A percentile compares a stretch with the other conserved stretches of the same genome.
Conservation (phyloP, 2,888 invertebrate species). For the Lasioglossum morio region DNA sequence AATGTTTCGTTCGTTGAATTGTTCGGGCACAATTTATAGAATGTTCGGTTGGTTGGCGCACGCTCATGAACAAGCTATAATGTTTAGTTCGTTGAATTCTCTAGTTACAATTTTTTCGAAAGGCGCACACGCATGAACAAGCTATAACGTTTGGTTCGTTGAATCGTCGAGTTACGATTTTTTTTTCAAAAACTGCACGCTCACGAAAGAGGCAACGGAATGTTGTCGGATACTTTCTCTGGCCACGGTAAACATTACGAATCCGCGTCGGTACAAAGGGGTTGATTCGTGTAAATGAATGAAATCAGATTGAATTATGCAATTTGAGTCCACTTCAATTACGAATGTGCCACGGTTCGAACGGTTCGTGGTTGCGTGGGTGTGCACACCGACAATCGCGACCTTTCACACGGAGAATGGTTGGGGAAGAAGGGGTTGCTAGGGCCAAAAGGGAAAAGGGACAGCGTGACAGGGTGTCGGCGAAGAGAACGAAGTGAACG, state of each 20-base stretch:
- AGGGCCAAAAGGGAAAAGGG: not conserved
- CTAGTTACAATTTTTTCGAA: too few species aligned
- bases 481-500: not conserved
- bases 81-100: too few species aligned
- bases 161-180: too few species aligned
- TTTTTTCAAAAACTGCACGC: too few species aligned
- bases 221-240: not conserved
- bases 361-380: constrained; percentile 13
- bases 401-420: constrained; percentile 44
- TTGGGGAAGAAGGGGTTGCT: constrained; percentile 14
- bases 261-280: not conserved
- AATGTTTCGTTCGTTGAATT: too few species aligned
- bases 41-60: too few species aligned
- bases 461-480: not conserved
- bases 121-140: too few species aligned
- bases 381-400: constrained; percentile 43
- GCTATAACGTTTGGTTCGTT: too few species aligned
- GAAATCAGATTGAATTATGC: not conserved
- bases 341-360: not conserved
- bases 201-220: not conserved
- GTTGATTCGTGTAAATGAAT: not conserved
- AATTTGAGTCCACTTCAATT: not conserved
- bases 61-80: too few species aligned
- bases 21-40: too few species aligned
- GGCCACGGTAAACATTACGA: not conserved